Conservation (phyloP, 1,140 invertebrate genomes). For the Anthonomus grandis region DNA sequence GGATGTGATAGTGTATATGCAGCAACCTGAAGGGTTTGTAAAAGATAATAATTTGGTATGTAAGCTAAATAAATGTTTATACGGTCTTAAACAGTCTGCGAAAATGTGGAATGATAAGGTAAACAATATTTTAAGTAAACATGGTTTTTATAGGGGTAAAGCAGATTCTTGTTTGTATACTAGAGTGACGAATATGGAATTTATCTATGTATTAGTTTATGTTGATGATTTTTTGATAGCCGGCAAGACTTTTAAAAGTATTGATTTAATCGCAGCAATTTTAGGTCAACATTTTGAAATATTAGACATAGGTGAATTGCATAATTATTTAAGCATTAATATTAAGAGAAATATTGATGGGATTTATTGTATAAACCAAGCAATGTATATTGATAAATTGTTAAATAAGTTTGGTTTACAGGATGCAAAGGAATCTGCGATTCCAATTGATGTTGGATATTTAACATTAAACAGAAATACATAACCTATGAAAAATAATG, state of each 20-base stretch:
- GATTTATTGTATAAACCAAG: conserved; percentile 3
- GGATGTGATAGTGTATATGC: too few species aligned
- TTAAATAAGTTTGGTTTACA: conserved; percentile 8
- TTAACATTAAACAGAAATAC: neutral
- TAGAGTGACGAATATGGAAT: neutral
- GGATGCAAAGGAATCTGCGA: conserved; percentile 2
- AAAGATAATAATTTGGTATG: conserved; percentile 28
- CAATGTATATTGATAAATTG: conserved; percentile 6
- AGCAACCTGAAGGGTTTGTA: conserved; percentile 18
- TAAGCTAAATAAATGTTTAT: conserved; percentile 37
- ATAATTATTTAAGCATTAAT: conserved; percentile 8
- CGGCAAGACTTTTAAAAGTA: conserved; percentile 2
- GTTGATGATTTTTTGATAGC: conserved; percentile 19
- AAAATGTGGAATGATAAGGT: conserved; percentile 39
- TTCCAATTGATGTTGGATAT: conserved; percentile 2
- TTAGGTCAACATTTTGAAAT: conserved; percentile 1
- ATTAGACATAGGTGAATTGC: conserved; percentile 1
- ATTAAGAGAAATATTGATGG: neutral
- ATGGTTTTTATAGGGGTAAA: neutral
- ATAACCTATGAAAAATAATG: neutral
- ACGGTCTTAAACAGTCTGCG: conserved; percentile 38
- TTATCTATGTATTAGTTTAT: conserved; percentile 8
- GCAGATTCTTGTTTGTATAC: conserved; percentile 4
- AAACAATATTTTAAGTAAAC: neutral
- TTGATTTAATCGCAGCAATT: neutral